These are phyloP conservation scores for Autographa pulchrina DNA, from an alignment of 2,888 invertebrate genomes.

Conservation along the genomic window DNA sequence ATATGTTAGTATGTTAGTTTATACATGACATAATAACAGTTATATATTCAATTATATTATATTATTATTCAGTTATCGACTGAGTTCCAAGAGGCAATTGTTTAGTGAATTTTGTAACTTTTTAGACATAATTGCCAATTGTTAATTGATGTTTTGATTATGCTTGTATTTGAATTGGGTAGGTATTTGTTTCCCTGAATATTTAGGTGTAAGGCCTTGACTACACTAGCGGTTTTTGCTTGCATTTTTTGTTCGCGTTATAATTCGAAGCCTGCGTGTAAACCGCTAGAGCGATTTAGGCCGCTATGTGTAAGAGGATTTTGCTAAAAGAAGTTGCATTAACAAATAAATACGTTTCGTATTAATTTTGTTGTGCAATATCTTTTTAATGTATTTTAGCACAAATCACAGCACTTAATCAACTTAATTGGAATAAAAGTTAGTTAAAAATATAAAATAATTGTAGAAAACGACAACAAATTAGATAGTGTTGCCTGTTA, in stretches of 20 bases:
- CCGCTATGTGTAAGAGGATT: background rate
- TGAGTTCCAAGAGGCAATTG: slow-evolving; percentile 35
- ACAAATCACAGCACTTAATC: slow-evolving; percentile 46
- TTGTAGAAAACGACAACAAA: slow-evolving; percentile 41
- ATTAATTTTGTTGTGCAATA: slow-evolving; percentile 6
- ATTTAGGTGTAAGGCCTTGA: slow-evolving; percentile 24
- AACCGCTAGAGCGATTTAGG: slow-evolving; percentile 8
- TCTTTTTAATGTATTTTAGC: slow-evolving; percentile 31
- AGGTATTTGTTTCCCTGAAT: slow-evolving; percentile 42
- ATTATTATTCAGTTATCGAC: slow-evolving; percentile 59
- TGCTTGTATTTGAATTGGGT: slow-evolving; percentile 48
- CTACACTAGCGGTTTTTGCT: slow-evolving; percentile 9
- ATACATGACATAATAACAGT: slow-evolving; percentile 70
- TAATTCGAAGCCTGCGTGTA: background rate
- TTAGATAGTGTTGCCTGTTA: slow-evolving; percentile 24
- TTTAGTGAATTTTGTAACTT: slow-evolving; percentile 39
- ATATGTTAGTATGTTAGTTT: slow-evolving; percentile 68
- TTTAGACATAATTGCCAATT: slow-evolving; percentile 39
- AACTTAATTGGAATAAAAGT: slow-evolving; percentile 4
- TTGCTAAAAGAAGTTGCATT: slow-evolving; percentile 10
- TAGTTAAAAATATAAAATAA: slow-evolving; percentile 21
- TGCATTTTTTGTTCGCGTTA: background rate
- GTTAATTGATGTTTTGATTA: slow-evolving; percentile 48
- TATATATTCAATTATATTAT: slow-evolving; percentile 37
- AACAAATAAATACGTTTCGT: background rate